Evolutionary conservation across 2,113 vertebrate species (phyloP), one percentile per base, ranked within the genome.

Genomic region (Orycteropus afer): DNA sequence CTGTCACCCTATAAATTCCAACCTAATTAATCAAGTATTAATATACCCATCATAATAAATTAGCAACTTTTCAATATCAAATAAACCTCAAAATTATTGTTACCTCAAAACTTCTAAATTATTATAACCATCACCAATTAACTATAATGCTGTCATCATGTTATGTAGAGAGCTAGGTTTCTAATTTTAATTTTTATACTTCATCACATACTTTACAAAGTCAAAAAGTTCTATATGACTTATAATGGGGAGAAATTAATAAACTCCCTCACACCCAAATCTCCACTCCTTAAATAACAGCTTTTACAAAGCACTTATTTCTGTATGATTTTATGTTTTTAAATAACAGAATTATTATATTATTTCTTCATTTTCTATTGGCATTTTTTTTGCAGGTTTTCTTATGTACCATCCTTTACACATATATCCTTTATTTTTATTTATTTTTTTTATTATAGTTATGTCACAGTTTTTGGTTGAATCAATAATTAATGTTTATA

Each of bases 81-180:
- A 71, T 94, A 93, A 80, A 80, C 22, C 34, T 79, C 32, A 59
- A 94, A 89, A 57, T 80, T 84, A 51, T 51, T 73, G 32, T 95
- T 71, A 74, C 7, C n/a, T 79, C 20, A 78, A 76, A 37, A 78
- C 8, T 87, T 40, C 82, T 57, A 78, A 82, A 45, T 18, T 86
- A 80, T 63, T 51, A 5, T 40, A 73, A 25, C 34, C 25, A 80
- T 51, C 80, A 22, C 32, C 13, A 42, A 42, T 47, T 79, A 88
- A 87, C 20, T 87, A 15, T 40, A 51, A 45, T 74, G 37, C 0
- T 69, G 18, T 61, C 37, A 53, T 10, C 40, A 76, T 55, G 42
- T 57, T 77, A n/a, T 42, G 10, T 8, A 77, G 2, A 90, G 14
- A 49, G 12, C 7, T 81, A 49, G 2, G 53, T 5, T 80, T 77